Base-by-base conservation (phyloP, 2,797 vertebrate species). In the Allobates femoralis region DNA sequence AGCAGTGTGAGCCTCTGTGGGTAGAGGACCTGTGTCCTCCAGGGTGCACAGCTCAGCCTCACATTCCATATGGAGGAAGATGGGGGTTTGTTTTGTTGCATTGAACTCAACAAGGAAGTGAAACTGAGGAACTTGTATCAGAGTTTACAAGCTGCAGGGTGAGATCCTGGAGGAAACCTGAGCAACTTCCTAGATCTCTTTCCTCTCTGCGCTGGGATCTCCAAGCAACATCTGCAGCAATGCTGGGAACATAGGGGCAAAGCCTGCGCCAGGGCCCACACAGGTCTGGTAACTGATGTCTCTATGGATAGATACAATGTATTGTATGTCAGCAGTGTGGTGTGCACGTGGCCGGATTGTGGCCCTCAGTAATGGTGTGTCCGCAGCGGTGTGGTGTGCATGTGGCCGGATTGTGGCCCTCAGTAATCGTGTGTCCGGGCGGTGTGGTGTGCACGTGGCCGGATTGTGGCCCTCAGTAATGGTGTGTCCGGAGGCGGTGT, bases 51-150 rank as follows among this genome's bases (percentile, higher is more conserved):
- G 46, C n/a, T 30, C 23, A 56, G 50, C 46, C 58, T 66, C 1
- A 86, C 66, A 30, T 79, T 34, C 75, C 51, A 58, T 71, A 60
- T 58, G 41, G n/a, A 76, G 85, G 73, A 79, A 86, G 76, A 69
- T 26, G n/a, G n/a, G n/a, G n/a, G n/a, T 69, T 66, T 75, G 62
- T 64, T 76, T 64, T 41, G 4, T 66, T 64, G 58, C 64, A 51
- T 41, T 50, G 71, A 86, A 26, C 78, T 5, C 32, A 79, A 30
- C 23, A 28, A 87, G 80, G 85, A 87, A 87, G 74, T 74, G 85
- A 82, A 87, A 53, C 30, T 8, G 64, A 60, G 32, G 2, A 66
- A 73, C 46, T 80, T 46, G 77, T 55, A 37, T 74, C 37, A 71
- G 71, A 85, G 84, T 85, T 64, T 64, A 46, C 85, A 71, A 28